A percentile compares a stretch with the other conserved stretches of the same genome.
Conservation (phyloP, 1,140 invertebrate species). For the Euborellia annulipes region DNA sequence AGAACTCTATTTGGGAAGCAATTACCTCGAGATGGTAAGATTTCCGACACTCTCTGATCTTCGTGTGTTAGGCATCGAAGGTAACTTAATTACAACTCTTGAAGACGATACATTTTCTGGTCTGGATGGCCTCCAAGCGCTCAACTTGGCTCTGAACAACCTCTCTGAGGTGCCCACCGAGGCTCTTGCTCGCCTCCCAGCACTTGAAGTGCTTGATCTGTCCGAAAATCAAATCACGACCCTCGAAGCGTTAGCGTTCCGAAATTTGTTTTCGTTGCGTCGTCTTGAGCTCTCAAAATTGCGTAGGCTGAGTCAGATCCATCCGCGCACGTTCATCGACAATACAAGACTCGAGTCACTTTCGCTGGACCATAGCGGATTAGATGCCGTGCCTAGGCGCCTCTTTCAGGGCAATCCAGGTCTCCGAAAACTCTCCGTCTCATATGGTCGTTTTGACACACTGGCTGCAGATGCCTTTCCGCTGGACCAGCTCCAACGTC, state of each 20-base stretch:
- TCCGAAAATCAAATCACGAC: conserved; percentile 56
- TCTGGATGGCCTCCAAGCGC: conserved; percentile 44
- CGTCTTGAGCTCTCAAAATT: conserved; percentile 52
- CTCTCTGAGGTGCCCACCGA: conserved; percentile 56
- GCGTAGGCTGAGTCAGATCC: conserved; percentile 43
- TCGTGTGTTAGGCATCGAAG: too few species aligned
- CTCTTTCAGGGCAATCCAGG: conserved; percentile 61
- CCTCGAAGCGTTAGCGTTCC: conserved; percentile 55
- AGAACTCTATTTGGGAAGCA: background rate
- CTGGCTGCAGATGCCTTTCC: conserved; percentile 41
- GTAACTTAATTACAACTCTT: conserved; percentile 21
- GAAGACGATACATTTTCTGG: conserved; percentile 52
- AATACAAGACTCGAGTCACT: conserved; percentile 66
- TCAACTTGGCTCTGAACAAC: conserved; percentile 49
- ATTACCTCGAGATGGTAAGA: background rate
- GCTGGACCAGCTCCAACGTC: conserved; percentile 47
- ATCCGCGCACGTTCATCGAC: conserved; percentile 61
- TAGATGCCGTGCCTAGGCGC: conserved; percentile 47
- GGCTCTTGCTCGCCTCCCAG: conserved; percentile 43
- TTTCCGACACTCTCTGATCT: too few species aligned
- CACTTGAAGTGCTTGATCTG: conserved; percentile 48
- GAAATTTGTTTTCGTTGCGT: conserved; percentile 60
- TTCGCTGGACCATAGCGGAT: conserved; percentile 51
- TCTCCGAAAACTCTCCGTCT: conserved; percentile 49
- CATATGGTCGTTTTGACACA: too few species aligned